These are phyloP conservation scores for Subacronicta megacephala DNA, from an alignment of 2,888 invertebrate species.

Conservation along the genomic window DNA sequence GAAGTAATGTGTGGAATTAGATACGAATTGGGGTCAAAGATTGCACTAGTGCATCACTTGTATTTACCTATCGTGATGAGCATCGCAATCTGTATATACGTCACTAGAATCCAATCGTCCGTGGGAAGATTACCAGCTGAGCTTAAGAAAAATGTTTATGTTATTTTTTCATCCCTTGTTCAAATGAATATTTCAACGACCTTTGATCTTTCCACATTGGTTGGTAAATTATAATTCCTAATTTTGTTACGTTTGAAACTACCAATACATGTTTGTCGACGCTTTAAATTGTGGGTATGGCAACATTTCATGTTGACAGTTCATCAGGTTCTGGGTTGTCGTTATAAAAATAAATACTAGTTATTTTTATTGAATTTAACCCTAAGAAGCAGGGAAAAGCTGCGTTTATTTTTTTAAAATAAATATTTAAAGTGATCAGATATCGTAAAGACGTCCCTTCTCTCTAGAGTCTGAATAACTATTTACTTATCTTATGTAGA, in stretches of 20 bases:
- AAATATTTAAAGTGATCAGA: too few relatives aligned
- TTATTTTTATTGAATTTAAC: too few relatives aligned
- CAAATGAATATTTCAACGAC: slow-evolving; percentile 2
- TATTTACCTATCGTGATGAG: slow-evolving; percentile 25
- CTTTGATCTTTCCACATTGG: slow-evolving; percentile 15
- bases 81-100: slow-evolving; percentile 21
- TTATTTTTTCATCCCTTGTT: slow-evolving; percentile 31
- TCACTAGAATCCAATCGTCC: slow-evolving; percentile 19
- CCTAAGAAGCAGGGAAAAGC: too few relatives aligned
- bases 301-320: background rate
- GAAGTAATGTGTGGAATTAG: slow-evolving; percentile 6
- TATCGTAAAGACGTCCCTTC: too few relatives aligned
- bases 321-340: background rate
- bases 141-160: slow-evolving; percentile 18
- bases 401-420: too few relatives aligned
- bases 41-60: slow-evolving; percentile 22
- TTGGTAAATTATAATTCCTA: slow-evolving; percentile 12
- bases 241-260: slow-evolving; percentile 13
- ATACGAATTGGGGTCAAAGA: slow-evolving; percentile 37
- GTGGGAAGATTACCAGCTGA: slow-evolving; percentile 30
- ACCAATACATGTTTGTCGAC: too few relatives aligned
- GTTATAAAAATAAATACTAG: too few relatives aligned
- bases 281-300: background rate
- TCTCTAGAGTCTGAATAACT: too few relatives aligned
- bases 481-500: too few relatives aligned